These are phyloP conservation scores for Augiades crinisus DNA, from an alignment of 2,888 invertebrate species.

Conservation along the genomic window DNA sequence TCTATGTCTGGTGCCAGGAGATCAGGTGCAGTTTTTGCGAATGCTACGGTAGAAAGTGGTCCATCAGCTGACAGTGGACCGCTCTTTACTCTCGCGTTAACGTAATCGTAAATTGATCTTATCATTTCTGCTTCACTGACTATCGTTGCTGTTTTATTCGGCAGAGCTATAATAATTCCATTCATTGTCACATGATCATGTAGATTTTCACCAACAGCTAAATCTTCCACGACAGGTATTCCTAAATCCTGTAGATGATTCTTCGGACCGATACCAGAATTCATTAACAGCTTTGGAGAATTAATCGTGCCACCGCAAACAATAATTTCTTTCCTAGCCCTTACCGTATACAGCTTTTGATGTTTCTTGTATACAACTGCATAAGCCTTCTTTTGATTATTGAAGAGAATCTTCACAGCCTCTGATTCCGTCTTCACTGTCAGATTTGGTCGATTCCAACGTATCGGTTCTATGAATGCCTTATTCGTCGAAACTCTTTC, in stretches of 20 bases:
- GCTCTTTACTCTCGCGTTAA: slow-evolving; percentile 44
- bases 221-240: slow-evolving; percentile 49
- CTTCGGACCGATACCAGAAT: slow-evolving; percentile 62
- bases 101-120: slow-evolving; percentile 60
- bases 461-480: slow-evolving; percentile 84
- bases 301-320: slow-evolving; percentile 55
- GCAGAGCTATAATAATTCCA: slow-evolving; percentile 72
- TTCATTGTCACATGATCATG: slow-evolving; percentile 67
- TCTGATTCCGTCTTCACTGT: slow-evolving; percentile 72
- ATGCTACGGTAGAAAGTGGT: slow-evolving; percentile 76
- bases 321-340: slow-evolving; percentile 59
- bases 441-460: slow-evolving; percentile 75
- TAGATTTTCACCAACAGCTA: slow-evolving; percentile 61
- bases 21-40: slow-evolving; percentile 73
- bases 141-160: slow-evolving; percentile 70
- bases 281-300: slow-evolving; percentile 57
- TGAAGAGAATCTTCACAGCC: slow-evolving; percentile 78
- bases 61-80: slow-evolving; percentile 80
- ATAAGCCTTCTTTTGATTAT: slow-evolving; percentile 56
- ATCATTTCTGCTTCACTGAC: slow-evolving; percentile 57
- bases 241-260: slow-evolving; percentile 45
- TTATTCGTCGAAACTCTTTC: slow-evolving; percentile 82
- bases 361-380: slow-evolving; percentile 50
- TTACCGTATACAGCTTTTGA: slow-evolving; percentile 39
- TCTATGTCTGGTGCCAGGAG: slow-evolving; percentile 83